A percentile compares a stretch with the other conserved stretches of the same genome.
phyloP scores from a whole-genome alignment of 2,797 vertebrate genomes.

The Anguilla marmorata region DNA sequence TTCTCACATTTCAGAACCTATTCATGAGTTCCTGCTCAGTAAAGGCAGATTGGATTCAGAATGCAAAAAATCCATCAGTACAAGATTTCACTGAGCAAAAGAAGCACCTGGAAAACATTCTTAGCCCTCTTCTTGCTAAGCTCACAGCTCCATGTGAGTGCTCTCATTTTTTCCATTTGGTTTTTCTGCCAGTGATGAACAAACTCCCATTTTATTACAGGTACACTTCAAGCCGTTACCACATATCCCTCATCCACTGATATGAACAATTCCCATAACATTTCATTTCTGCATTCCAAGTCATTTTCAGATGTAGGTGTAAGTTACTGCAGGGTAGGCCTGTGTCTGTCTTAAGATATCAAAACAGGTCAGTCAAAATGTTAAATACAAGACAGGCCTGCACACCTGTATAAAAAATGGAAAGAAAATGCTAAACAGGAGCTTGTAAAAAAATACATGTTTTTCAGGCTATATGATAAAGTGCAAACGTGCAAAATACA shows the following conservation, averaged over 20 bases:
- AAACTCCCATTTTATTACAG: not conserved
- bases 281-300: not conserved
- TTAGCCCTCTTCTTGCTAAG: conserved; percentile 69
- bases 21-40: conserved; percentile 58
- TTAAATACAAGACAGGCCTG: too few relatives aligned
- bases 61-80: conserved; percentile 53
- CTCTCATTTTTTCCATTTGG: not conserved
- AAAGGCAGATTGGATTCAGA: conserved; percentile 74
- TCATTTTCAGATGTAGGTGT: not conserved
- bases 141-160: conserved; percentile 63
- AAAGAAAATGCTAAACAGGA: too few relatives aligned
- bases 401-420: too few relatives aligned
- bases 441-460: too few relatives aligned
- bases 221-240: not conserved
- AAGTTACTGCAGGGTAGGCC: not conserved
- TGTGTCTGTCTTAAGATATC: not conserved
- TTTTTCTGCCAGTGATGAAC: not conserved
- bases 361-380: not conserved
- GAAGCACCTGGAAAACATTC: conserved; percentile 63
- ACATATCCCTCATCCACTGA: not conserved
- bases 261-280: not conserved
- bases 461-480: too few relatives aligned
- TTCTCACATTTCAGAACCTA: conserved; percentile 57
- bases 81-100: conserved; percentile 69
- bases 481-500: too few relatives aligned